A percentile compares a stretch with the other conserved stretches of the same genome.
These are phyloP conservation scores for Sciurus niger DNA, from an alignment of 2,113 vertebrate species.

Conservation along the genomic window DNA sequence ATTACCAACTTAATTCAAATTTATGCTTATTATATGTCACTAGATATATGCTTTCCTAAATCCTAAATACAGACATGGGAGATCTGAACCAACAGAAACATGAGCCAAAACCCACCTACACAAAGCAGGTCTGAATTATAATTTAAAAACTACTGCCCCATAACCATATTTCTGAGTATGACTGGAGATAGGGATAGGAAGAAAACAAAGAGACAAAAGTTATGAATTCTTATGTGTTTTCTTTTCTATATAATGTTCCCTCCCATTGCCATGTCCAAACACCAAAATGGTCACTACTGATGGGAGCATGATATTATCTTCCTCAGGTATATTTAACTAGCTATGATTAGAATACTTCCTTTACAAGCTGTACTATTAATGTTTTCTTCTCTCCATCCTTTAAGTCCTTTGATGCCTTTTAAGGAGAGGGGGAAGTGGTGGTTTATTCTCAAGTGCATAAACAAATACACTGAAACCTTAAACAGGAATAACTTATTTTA, in stretches of 20 bases:
- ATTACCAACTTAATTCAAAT: constrained; percentile 45
- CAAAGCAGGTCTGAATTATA: not conserved
- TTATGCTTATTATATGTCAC: not conserved
- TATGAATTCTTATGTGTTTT: not conserved
- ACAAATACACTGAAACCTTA: constrained; percentile 36
- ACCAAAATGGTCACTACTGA: not conserved
- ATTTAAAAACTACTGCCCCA: constrained; percentile 25
- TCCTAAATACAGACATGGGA: not conserved
- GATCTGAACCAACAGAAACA: not conserved
- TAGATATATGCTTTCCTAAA: not conserved
- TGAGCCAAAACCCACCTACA: not conserved
- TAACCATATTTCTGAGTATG: constrained; percentile 12
- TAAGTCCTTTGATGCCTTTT: constrained; percentile 53
- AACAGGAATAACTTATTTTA: not conserved
- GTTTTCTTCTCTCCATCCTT: constrained; percentile 30
- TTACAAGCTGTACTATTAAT: not conserved
- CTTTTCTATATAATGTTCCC: not conserved
- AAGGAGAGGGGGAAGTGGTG: not conserved
- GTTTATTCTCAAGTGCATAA: constrained; percentile 42
- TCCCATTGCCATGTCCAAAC: not conserved
- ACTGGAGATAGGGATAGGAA: not conserved
- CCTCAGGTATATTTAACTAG: constrained; percentile 5
- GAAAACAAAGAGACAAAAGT: not conserved
- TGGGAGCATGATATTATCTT: not conserved
- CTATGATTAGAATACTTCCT: not conserved